Conservation (phyloP, 2,797 vertebrate species). For the Bryconaethiops microstoma region DNA sequence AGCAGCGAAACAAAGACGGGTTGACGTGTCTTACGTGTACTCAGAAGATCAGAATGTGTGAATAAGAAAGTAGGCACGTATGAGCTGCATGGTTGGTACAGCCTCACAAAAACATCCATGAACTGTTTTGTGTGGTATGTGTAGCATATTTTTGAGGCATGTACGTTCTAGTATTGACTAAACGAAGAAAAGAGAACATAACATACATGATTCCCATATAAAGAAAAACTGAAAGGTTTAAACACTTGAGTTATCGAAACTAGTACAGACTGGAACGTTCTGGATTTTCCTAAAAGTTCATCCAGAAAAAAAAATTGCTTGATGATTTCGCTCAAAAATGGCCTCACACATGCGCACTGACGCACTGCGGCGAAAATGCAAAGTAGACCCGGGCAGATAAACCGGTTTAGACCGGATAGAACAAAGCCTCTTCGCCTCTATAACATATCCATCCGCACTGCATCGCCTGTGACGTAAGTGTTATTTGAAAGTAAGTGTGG, state of each 20-base stretch:
- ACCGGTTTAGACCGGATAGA: constrained; percentile 75
- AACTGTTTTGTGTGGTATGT: neutral
- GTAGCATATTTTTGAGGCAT: neutral
- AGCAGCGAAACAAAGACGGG: neutral
- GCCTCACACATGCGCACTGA: constrained; percentile 47
- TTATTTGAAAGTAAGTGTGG: constrained; percentile 49
- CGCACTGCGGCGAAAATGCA: constrained; percentile 65
- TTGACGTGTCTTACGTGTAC: neutral
- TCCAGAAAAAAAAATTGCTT: neutral
- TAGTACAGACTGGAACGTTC: constrained; percentile 38
- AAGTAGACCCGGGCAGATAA: constrained; percentile 53
- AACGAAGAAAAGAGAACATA: neutral
- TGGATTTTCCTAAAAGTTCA: neutral
- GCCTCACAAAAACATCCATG: neutral
- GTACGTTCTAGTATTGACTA: neutral
- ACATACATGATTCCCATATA: neutral
- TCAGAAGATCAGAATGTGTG: neutral
- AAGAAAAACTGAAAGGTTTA: neutral
- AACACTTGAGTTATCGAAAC: neutral
- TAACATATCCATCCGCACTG: constrained; percentile 67
- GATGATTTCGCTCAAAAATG: neutral
- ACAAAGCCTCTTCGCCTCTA: constrained; percentile 37
- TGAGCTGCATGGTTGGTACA: neutral
- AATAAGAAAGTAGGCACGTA: neutral
- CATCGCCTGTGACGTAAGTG: constrained; percentile 66